These are phyloP conservation scores for Trogon melanurus DNA, from an alignment of 2,113 vertebrate genomes.

Conservation along the genomic window DNA sequence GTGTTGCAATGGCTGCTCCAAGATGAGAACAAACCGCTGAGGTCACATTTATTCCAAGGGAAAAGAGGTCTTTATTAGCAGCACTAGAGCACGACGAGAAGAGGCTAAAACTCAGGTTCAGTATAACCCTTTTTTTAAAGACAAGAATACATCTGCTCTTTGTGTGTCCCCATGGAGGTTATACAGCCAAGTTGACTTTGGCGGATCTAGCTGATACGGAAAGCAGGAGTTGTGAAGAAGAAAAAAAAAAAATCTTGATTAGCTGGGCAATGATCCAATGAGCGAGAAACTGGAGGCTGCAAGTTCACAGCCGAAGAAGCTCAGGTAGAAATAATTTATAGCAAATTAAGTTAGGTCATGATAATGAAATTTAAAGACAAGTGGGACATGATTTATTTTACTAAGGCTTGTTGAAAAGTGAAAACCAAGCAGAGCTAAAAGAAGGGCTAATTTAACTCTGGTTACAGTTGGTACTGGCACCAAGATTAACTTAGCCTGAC, in stretches of 20 bases:
- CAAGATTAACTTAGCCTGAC: background rate
- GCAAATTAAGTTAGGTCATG: constrained; percentile 53
- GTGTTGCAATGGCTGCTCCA: background rate
- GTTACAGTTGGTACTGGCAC: background rate
- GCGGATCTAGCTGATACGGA: background rate
- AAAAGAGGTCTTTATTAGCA: constrained; percentile 26
- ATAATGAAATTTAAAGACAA: constrained; percentile 58
- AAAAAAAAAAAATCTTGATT: constrained; percentile 3
- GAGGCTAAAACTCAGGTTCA: background rate
- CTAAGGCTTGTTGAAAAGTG: constrained; percentile 30
- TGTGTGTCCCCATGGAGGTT: background rate
- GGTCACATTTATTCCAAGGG: background rate
- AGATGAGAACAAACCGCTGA: background rate
- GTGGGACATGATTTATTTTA: constrained; percentile 43
- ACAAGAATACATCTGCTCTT: background rate
- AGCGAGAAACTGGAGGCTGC: background rate
- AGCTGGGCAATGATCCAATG: constrained; percentile 50
- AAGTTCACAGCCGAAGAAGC: constrained; percentile 21
- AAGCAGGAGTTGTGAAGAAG: constrained; percentile 17
- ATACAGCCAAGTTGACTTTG: constrained; percentile 35
- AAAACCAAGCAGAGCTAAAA: constrained; percentile 27
- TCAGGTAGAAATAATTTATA: constrained; percentile 62
- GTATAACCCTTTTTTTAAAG: constrained; percentile 29
- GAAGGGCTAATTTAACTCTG: constrained; percentile 5
- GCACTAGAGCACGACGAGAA: background rate